Conservation (phyloP, 2,113 vertebrate species). For the Microtus montanus region DNA sequence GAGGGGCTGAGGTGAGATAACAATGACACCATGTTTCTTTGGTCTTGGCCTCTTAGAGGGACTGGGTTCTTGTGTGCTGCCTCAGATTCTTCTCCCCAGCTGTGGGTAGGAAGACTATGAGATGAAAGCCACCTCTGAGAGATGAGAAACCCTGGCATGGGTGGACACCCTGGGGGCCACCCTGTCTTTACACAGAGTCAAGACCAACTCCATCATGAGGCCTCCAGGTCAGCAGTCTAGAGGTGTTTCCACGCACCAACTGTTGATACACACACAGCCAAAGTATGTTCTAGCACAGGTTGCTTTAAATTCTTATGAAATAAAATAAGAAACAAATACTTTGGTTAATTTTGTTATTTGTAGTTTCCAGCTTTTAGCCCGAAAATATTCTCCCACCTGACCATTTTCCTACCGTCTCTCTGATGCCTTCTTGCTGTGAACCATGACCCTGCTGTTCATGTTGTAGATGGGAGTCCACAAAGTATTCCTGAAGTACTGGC, state of each 20-base stretch:
- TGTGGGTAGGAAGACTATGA: neutral
- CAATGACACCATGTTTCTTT: neutral
- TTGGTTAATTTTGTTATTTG: neutral
- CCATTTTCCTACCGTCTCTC: constrained; percentile 37
- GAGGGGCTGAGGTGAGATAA: neutral
- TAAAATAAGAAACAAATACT: neutral
- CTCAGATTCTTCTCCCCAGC: neutral
- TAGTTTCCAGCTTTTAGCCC: constrained; percentile 13
- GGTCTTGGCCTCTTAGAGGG: neutral
- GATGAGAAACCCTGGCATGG: no score
- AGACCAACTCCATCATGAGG: accelerated
- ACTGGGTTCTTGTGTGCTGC: no score
- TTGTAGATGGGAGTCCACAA: constrained; percentile 92
- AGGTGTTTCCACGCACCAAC: neutral
- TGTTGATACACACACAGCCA: accelerated
- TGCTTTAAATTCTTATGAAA: neutral
- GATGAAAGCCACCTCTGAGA: no score
- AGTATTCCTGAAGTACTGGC: constrained; percentile 96
- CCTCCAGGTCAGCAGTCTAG: accelerated
- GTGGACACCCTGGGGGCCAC: no score
- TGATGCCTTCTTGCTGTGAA: neutral
- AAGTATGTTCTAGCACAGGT: neutral
- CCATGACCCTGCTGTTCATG: constrained; percentile 71
- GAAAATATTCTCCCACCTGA: neutral
- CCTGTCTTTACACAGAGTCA: neutral